Percentiles rank a stretch among this genome's conserved stretches.
Conservation (phyloP, 1,140 invertebrate species). For the Coelopa frigida region DNA sequence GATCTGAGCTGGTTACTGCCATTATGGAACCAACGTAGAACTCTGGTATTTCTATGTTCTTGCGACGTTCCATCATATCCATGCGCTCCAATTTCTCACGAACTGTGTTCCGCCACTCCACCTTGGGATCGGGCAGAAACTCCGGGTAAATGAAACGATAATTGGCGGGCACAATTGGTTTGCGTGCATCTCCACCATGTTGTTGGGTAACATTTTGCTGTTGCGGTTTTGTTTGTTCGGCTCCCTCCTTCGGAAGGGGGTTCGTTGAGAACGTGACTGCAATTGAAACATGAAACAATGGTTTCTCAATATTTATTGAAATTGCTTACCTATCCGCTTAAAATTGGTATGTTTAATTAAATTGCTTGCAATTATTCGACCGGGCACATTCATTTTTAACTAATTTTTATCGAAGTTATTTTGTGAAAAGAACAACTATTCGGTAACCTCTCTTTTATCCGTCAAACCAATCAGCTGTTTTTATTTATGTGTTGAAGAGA, state of each 20-base stretch:
- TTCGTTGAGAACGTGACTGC: slow-evolving; percentile 39
- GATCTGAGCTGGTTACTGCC: slow-evolving; percentile 85
- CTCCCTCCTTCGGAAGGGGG: slow-evolving; percentile 13
- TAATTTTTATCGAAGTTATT: too few species aligned
- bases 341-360: slow-evolving; percentile 16
- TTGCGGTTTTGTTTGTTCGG: slow-evolving; percentile 8
- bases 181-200: slow-evolving; percentile 15
- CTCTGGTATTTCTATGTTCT: slow-evolving; percentile 82
- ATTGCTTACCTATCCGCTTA: slow-evolving; percentile 27
- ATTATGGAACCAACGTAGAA: slow-evolving; percentile 96
- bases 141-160: slow-evolving; percentile 84
- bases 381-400: slow-evolving; percentile 35
- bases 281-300: slow-evolving; percentile 10
- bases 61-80: slow-evolving; percentile 81
- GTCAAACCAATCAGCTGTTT: too few species aligned
- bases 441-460: too few species aligned
- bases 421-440: too few species aligned
- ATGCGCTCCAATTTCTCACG: slow-evolving; percentile 82
- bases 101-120: slow-evolving; percentile 68
- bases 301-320: not conserved
- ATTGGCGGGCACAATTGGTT: slow-evolving; percentile 43
- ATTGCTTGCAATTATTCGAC: slow-evolving; percentile 18
- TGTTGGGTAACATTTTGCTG: slow-evolving; percentile 4
- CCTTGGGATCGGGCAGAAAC: slow-evolving; percentile 84
- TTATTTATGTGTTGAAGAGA: too few species aligned